Evolutionary conservation across 2,797 vertebrate genomes (phyloP).

Genomic region (Silurus lanzhouensis): DNA sequence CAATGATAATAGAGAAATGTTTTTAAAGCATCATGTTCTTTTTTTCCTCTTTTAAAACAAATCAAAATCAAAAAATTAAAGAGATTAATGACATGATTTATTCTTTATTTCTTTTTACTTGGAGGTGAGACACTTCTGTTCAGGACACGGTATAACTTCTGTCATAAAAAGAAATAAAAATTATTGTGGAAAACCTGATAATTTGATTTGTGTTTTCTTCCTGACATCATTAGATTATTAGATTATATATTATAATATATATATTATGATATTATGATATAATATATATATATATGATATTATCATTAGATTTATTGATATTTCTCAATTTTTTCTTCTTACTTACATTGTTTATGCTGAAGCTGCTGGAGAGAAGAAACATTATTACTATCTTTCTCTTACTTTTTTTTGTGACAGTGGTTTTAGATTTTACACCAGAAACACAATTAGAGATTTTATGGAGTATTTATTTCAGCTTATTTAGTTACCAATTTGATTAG

Average conservation of each 20-base stretch:
- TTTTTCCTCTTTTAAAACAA: slow-evolving; percentile 83
- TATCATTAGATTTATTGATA: too few relatives aligned
- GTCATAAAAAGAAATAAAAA: slow-evolving; percentile 68
- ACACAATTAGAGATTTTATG: too few relatives aligned
- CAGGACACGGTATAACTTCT: slow-evolving; percentile 70
- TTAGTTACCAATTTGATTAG: too few relatives aligned
- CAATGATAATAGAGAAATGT: slow-evolving; percentile 70
- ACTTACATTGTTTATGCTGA: too few relatives aligned
- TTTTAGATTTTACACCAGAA: too few relatives aligned
- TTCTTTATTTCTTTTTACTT: slow-evolving; percentile 58
- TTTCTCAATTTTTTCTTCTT: not conserved
- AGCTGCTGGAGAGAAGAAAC: not conserved
- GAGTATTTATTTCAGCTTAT: too few relatives aligned
- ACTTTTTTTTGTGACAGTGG: too few relatives aligned
- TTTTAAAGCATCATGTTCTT: slow-evolving; percentile 77
- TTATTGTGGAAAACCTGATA: slow-evolving; percentile 60
- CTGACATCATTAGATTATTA: not conserved
- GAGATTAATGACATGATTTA: slow-evolving; percentile 56
- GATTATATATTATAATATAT: too few relatives aligned
- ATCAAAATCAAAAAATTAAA: slow-evolving; percentile 34
- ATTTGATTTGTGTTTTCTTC: not conserved
- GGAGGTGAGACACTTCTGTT: slow-evolving; percentile 79
- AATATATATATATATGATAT: too few relatives aligned
- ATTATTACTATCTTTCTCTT: too few relatives aligned
- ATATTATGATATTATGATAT: too few relatives aligned